Percentiles rank a stretch among this genome's conserved stretches.
Evolutionary conservation across 2,888 invertebrate genomes (phyloP).

Genomic region (Chelonus formosanus): DNA sequence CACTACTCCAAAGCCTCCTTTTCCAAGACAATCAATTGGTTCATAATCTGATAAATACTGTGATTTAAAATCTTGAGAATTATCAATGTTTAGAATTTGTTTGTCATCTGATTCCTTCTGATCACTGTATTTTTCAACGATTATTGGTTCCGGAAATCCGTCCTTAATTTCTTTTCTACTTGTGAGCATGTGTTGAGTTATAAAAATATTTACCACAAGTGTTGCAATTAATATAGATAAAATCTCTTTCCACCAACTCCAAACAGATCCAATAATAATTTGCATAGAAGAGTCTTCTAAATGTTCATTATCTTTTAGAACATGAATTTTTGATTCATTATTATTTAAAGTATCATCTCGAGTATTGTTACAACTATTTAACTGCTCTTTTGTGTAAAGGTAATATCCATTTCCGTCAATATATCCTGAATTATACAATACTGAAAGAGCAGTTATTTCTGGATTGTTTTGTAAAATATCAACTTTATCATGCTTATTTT

Average conservation of each 20-base stretch:
- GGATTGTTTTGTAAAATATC: constrained; percentile 56
- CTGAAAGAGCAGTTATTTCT: constrained; percentile 74
- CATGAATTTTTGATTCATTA: constrained; percentile 44
- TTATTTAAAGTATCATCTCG: constrained; percentile 31
- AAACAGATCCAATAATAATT: constrained; percentile 77
- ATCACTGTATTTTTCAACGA: constrained; percentile 52
- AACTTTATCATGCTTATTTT: constrained; percentile 31
- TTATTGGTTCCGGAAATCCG: constrained; percentile 53
- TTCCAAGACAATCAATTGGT: constrained; percentile 80
- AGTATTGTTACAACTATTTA: constrained; percentile 61
- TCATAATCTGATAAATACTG: constrained; percentile 89
- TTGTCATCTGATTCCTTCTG: constrained; percentile 56
- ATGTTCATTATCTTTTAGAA: constrained; percentile 52
- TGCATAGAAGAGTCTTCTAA: constrained; percentile 73
- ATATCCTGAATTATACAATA: constrained; percentile 77
- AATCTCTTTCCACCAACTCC: constrained; percentile 89
- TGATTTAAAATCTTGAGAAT: constrained; percentile 53
- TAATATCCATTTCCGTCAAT: constrained; percentile 82
- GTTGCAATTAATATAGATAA: constrained; percentile 78
- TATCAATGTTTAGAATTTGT: constrained; percentile 43
- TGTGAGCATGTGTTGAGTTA: constrained; percentile 66
- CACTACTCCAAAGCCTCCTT: constrained; percentile 96
- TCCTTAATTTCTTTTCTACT: constrained; percentile 50
- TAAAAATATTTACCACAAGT: constrained; percentile 74
- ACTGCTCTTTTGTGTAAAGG: constrained; percentile 71